These are phyloP conservation scores for Morbakka virulenta DNA, from an alignment of 30 jellyfish, hydroid and myxozoan genomes.

Conservation along the genomic window DNA sequence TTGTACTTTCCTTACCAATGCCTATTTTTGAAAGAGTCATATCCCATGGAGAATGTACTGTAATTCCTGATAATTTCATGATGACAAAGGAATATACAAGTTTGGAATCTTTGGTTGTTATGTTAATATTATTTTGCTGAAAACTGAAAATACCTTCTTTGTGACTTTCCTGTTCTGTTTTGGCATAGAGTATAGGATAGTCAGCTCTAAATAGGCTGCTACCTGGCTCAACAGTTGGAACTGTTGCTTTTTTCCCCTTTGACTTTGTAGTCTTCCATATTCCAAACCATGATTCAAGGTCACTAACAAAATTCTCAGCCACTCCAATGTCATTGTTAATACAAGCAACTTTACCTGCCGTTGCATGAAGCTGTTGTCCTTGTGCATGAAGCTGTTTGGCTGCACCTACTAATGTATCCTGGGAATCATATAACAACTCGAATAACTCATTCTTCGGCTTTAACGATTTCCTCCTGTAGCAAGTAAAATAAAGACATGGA, in stretches of 20 bases:
- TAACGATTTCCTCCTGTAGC: background rate
- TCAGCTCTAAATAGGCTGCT: background rate
- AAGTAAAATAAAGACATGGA: too few relatives aligned
- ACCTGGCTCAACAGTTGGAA: slow-evolving; percentile 8
- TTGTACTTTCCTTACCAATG: slow-evolving; percentile 61
- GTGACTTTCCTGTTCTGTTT: slow-evolving; percentile 68
- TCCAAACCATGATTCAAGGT: slow-evolving; percentile 91
- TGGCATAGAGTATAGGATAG: slow-evolving; percentile 41
- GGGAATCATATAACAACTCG: slow-evolving; percentile 68
- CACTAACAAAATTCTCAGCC: slow-evolving; percentile 61
- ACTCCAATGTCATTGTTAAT: slow-evolving; percentile 64
- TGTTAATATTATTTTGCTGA: slow-evolving; percentile 19
- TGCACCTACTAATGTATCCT: slow-evolving; percentile 59
- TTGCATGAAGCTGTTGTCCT: slow-evolving; percentile 71
- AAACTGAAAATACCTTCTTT: slow-evolving; percentile 38
- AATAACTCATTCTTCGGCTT: slow-evolving; percentile 45
- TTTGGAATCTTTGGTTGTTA: slow-evolving; percentile 18
- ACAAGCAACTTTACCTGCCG: slow-evolving; percentile 42
- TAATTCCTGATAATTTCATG: slow-evolving; percentile 27
- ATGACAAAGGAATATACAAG: slow-evolving; percentile 16
- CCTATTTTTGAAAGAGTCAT: slow-evolving; percentile 39
- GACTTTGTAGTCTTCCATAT: slow-evolving; percentile 40
- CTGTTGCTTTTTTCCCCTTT: background rate
- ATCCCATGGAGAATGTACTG: slow-evolving; percentile 83
- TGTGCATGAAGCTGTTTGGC: slow-evolving; percentile 63